Conservation (phyloP, 2,113 vertebrate species). For the Dipodomys ordii region DNA sequence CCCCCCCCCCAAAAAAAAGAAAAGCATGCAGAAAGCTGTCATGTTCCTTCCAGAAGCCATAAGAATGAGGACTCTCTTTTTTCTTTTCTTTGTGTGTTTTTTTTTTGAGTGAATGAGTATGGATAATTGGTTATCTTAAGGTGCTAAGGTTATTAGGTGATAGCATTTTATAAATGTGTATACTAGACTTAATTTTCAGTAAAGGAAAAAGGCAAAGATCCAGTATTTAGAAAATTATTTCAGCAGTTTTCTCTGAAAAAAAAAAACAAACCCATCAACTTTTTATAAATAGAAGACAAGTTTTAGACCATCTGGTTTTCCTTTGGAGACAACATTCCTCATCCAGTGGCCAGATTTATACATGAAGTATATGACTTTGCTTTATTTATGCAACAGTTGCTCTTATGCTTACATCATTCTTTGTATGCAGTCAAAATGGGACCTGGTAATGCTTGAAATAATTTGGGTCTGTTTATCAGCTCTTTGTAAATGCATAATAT, state of each 20-base stretch:
- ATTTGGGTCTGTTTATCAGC: background rate
- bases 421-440: background rate
- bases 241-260: background rate
- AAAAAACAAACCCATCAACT: background rate
- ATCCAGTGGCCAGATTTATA: background rate
- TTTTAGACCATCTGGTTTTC: background rate
- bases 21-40: background rate
- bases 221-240: conserved; percentile 31
- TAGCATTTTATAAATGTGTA: conserved; percentile 25
- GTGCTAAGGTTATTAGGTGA: background rate
- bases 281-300: background rate
- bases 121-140: background rate
- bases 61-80: background rate
- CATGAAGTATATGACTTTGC: background rate
- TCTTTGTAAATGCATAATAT: background rate
- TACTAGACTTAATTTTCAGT: background rate
- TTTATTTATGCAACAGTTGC: background rate
- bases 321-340: background rate
- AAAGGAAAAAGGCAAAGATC: background rate
- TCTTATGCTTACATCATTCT: background rate
- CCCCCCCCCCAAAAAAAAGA: no score
- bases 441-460: background rate
- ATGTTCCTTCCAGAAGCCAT: background rate
- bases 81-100: background rate
- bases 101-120: background rate